These are phyloP conservation scores for Machaerirhynchus nigripectus DNA, from an alignment of 2,113 vertebrate species.

Conservation along the genomic window DNA sequence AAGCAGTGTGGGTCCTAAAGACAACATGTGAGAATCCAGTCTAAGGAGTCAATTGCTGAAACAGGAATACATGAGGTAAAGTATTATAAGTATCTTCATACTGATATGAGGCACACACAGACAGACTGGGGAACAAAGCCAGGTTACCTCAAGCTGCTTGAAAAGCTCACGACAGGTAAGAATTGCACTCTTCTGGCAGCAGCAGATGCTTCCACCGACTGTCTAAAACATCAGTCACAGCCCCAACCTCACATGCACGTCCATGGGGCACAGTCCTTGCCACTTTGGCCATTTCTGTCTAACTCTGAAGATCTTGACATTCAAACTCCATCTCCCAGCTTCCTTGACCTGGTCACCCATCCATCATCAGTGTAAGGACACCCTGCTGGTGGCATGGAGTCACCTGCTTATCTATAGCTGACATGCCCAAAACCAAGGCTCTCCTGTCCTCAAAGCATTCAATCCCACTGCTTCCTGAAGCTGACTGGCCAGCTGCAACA, in stretches of 20 bases:
- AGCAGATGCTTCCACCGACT: background rate
- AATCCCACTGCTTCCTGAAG: background rate
- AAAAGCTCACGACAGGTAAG: background rate
- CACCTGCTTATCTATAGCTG: background rate
- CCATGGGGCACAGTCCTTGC: background rate
- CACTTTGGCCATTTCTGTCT: background rate
- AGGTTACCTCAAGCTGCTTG: background rate
- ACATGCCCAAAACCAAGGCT: background rate
- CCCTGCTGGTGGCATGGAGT: background rate
- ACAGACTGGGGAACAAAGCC: background rate
- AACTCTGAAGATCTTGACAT: background rate
- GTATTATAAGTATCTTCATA: background rate
- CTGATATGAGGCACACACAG: background rate
- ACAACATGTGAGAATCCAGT: background rate
- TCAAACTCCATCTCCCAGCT: background rate
- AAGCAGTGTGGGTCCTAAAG: background rate
- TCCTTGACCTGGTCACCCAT: background rate
- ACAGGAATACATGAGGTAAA: background rate
- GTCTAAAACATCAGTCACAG: background rate
- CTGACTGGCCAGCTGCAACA: background rate
- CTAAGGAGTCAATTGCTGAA: background rate
- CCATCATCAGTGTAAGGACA: background rate
- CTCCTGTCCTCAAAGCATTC: fast-evolving
- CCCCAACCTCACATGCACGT: fast-evolving
- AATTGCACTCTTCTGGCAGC: background rate